Percentiles rank a stretch among this genome's conserved stretches.
phyloP scores from a whole-genome alignment of 2,888 invertebrate species.

The Scaptomyza caliginosa region DNA sequence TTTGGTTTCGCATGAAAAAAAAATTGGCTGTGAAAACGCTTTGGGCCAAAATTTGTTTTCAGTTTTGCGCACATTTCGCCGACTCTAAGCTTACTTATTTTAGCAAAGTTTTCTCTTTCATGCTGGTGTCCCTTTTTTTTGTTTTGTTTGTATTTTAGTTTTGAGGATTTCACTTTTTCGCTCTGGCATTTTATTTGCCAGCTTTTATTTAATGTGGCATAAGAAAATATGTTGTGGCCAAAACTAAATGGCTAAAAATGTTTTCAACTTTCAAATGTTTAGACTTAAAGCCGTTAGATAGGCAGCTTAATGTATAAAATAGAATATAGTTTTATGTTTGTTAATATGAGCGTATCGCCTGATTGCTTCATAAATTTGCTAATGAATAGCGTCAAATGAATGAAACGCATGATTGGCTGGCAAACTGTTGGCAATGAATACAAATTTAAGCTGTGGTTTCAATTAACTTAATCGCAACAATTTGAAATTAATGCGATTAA shows the following conservation, averaged over 20 bases:
- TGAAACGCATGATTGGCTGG: slow-evolving; percentile 48
- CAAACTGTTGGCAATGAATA: slow-evolving; percentile 5
- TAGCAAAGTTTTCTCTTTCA: slow-evolving; percentile 41
- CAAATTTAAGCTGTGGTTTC: slow-evolving; percentile 23
- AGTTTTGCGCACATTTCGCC: slow-evolving; percentile 56
- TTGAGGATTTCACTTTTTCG: slow-evolving; percentile 4
- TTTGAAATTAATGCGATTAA: slow-evolving; percentile 51
- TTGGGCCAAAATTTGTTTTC: slow-evolving; percentile 72
- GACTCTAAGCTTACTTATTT: slow-evolving; percentile 26
- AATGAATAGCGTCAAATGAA: slow-evolving; percentile 36
- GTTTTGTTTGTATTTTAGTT: slow-evolving; percentile 29
- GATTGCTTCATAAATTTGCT: slow-evolving; percentile 46
- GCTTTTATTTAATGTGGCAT: slow-evolving; percentile 16
- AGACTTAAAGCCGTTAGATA: not conserved
- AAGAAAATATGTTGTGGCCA: slow-evolving; percentile 21
- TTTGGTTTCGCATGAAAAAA: slow-evolving; percentile 75
- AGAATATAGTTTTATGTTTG: not conserved
- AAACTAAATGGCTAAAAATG: slow-evolving; percentile 28
- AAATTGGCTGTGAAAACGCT: slow-evolving; percentile 80
- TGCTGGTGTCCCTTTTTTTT: slow-evolving; percentile 9
- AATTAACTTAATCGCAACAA: slow-evolving; percentile 36
- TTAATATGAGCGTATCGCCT: slow-evolving; percentile 25
- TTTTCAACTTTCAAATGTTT: slow-evolving; percentile 7
- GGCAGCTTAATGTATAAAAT: not conserved
- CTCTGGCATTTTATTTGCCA: slow-evolving; percentile 21